phyloP scores from a whole-genome alignment of 2,888 invertebrate species.

The Eristalinus sepulchralis region DNA sequence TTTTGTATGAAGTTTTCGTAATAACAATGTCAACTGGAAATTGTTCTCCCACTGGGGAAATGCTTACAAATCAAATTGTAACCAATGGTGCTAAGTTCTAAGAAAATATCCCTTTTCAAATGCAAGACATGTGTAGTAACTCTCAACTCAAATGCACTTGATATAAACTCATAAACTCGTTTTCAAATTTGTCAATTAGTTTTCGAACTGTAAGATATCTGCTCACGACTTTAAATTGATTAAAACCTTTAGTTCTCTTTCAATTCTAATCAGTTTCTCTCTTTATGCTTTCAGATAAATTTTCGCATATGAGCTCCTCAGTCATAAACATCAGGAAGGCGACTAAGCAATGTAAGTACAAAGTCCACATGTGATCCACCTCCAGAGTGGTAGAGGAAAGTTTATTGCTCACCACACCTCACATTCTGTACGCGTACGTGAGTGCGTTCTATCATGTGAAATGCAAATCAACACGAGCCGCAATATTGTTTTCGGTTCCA shows the following conservation, averaged over 20 bases:
- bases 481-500: background rate
- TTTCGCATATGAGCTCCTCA: constrained; percentile 57
- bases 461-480: constrained; percentile 20
- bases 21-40: too few relatives aligned
- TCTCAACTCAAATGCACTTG: too few relatives aligned
- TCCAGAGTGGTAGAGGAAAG: background rate
- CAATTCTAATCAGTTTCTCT: constrained; percentile 7
- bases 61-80: too few relatives aligned
- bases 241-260: too few relatives aligned
- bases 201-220: background rate
- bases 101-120: too few relatives aligned
- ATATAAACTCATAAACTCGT: too few relatives aligned
- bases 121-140: too few relatives aligned
- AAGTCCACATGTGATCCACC: background rate
- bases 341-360: constrained; percentile 64
- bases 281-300: constrained; percentile 60
- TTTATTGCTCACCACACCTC: background rate
- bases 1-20: too few relatives aligned
- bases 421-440: background rate
- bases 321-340: constrained; percentile 68
- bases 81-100: too few relatives aligned
- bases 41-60: too few relatives aligned
- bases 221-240: too few relatives aligned
- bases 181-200: too few relatives aligned
- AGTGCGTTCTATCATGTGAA: background rate